A percentile compares a stretch with the other conserved stretches of the same genome.
Evolutionary conservation across 2,797 vertebrate species (phyloP).

Genomic region (Halcyon badia): DNA sequence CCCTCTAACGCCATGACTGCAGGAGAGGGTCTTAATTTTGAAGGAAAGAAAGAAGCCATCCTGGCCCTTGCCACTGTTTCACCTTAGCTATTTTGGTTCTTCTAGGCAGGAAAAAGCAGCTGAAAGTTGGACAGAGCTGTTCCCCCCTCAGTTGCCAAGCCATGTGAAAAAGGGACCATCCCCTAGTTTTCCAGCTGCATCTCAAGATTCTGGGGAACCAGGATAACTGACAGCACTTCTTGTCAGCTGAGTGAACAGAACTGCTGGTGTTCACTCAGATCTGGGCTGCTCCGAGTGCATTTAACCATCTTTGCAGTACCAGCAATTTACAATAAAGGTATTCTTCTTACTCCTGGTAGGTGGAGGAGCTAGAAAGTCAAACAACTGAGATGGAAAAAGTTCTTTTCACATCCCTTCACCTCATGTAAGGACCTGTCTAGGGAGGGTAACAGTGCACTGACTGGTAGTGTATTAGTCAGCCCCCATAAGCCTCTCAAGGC

Average conservation of each 20-base stretch:
- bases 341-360: background rate
- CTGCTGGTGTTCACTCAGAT: background rate
- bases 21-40: background rate
- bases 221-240: background rate
- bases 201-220: background rate
- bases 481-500: background rate
- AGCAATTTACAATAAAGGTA: background rate
- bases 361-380: background rate
- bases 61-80: background rate
- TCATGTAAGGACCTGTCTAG: background rate
- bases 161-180: background rate
- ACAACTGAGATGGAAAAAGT: background rate
- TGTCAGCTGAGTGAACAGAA: background rate
- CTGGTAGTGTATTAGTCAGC: background rate
- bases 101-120: background rate
- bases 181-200: background rate
- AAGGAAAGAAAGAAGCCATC: background rate
- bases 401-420: background rate
- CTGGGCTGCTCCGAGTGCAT: background rate
- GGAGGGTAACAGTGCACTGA: background rate
- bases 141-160: background rate
- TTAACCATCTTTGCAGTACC: constrained; percentile 30
- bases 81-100: background rate
- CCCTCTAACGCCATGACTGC: background rate
- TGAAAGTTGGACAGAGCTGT: background rate